These are phyloP conservation scores for Cremastinae sp. DNA, from an alignment of 2,888 invertebrate genomes.

Conservation along the genomic window DNA sequence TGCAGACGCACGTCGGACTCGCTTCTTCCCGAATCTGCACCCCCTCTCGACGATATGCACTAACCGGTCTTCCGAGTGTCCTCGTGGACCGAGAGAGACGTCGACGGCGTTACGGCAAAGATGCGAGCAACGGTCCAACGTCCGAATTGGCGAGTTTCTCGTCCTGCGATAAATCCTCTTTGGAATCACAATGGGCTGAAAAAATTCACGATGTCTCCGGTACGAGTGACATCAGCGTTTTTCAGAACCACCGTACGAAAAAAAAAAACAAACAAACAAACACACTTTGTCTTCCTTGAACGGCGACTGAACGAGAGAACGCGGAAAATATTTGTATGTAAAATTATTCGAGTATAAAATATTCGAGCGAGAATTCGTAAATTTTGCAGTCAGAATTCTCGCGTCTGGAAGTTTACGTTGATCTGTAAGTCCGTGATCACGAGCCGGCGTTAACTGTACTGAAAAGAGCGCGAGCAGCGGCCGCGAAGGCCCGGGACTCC, in stretches of 20 bases:
- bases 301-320: too few relatives aligned
- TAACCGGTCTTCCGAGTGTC: constrained; percentile 54
- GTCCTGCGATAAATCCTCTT: too few relatives aligned
- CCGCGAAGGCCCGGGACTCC: constrained; percentile 17
- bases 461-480: constrained; percentile 66
- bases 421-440: constrained; percentile 68
- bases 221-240: too few relatives aligned
- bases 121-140: background rate
- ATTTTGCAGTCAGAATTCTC: background rate
- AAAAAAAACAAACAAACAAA: too few relatives aligned
- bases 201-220: constrained; percentile 41
- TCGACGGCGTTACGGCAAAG: background rate
- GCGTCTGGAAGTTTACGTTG: background rate
- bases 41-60: constrained; percentile 52
- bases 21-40: constrained; percentile 30
- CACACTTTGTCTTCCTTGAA: constrained; percentile 53
- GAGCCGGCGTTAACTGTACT: constrained; percentile 76
- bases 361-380: background rate
- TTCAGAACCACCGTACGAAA: too few relatives aligned
- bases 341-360: background rate
- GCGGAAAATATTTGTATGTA: background rate
- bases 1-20: constrained; percentile 12
- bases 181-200: background rate
- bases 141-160: too few relatives aligned
- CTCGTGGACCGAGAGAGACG: constrained; percentile 47